phyloP scores from a whole-genome alignment of 2,113 vertebrate species.

The Echinops telfairi region DNA sequence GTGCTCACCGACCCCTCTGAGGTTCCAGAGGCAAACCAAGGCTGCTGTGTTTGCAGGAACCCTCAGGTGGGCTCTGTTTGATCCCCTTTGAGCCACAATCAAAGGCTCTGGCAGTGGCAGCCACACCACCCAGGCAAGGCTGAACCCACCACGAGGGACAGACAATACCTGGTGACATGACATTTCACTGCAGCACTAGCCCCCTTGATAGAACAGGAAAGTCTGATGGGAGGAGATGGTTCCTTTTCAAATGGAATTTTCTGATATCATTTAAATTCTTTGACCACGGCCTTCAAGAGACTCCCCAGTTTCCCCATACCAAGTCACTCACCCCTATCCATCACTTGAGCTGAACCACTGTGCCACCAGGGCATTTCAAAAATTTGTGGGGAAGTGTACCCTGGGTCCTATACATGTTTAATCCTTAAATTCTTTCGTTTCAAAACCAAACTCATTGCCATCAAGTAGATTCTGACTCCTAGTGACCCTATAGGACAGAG shows the following conservation, averaged over 20 bases:
- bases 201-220: neutral
- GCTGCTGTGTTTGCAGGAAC: neutral
- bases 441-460: too few relatives aligned
- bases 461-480: too few relatives aligned
- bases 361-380: neutral
- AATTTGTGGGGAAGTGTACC: neutral
- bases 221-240: neutral
- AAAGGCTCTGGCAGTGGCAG: neutral
- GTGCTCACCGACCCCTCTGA: neutral
- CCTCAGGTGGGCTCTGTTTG: neutral
- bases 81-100: neutral
- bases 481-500: too few relatives aligned
- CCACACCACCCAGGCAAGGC: neutral
- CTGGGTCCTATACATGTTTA: neutral
- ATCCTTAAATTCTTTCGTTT: neutral
- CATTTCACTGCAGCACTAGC: neutral
- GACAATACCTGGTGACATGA: neutral
- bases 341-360: neutral
- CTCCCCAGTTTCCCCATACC: neutral
- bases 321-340: neutral
- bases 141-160: neutral
- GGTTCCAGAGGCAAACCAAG: neutral
- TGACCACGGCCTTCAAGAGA: neutral
- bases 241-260: slow-evolving; percentile 7
- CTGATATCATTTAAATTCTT: neutral